Percentiles rank a stretch among this genome's conserved stretches.
These are phyloP conservation scores for Diabrotica undecimpunctata DNA, from an alignment of 1,140 invertebrate species.

Conservation along the genomic window DNA sequence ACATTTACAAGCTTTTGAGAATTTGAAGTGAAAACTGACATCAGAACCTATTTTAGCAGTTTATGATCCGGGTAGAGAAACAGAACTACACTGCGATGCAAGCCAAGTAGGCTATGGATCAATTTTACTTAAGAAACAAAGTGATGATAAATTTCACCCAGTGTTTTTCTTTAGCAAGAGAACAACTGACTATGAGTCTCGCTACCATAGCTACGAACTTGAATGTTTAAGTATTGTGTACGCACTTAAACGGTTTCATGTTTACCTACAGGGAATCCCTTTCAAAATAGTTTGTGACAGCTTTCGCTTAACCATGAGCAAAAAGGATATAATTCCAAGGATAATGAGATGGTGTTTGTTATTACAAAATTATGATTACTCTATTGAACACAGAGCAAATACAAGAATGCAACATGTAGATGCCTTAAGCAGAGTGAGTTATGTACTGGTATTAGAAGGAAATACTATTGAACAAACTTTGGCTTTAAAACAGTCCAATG, in stretches of 20 bases:
- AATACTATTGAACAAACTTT: slow-evolving; percentile 36
- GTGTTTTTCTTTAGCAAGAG: slow-evolving; percentile 46
- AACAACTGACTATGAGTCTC: slow-evolving; percentile 42
- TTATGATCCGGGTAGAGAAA: slow-evolving; percentile 17
- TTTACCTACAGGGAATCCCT: slow-evolving; percentile 21
- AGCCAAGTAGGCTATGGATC: slow-evolving; percentile 9
- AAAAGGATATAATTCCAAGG: slow-evolving; percentile 31
- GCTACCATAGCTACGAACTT: slow-evolving; percentile 46
- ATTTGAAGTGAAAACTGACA: slow-evolving; percentile 22
- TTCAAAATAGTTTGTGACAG: slow-evolving; percentile 44
- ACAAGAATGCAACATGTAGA: no score
- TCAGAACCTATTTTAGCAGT: slow-evolving; percentile 19
- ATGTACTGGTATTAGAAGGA: no score
- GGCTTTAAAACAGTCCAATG: slow-evolving; percentile 29
- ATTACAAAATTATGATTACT: slow-evolving; percentile 31
- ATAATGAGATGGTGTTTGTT: slow-evolving; percentile 31
- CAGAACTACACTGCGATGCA: slow-evolving; percentile 26
- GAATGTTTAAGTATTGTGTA: slow-evolving; percentile 49
- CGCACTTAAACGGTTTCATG: slow-evolving; percentile 38
- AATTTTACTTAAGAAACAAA: slow-evolving; percentile 20
- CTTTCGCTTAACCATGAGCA: slow-evolving; percentile 32
- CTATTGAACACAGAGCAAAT: no score
- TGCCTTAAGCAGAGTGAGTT: no score
- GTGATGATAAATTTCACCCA: slow-evolving; percentile 32
- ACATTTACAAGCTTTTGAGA: slow-evolving; percentile 32